phyloP scores from a whole-genome alignment of 2,113 vertebrate genomes.

The Ageneiosus marmoratus region DNA sequence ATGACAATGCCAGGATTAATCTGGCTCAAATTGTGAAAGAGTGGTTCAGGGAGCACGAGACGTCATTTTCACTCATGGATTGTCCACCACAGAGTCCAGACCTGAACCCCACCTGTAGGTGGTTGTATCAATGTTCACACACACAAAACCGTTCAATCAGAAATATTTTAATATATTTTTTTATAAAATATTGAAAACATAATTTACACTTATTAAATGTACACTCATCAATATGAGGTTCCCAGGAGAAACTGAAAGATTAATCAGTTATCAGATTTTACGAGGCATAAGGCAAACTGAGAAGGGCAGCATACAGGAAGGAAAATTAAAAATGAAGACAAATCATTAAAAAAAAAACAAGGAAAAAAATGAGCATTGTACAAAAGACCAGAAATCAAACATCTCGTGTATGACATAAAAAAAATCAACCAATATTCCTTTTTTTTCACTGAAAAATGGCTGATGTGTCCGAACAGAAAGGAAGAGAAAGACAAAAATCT shows the following conservation, averaged over 20 bases:
- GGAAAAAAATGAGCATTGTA: constrained; percentile 38
- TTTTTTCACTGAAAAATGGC: constrained; percentile 11
- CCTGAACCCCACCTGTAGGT: too few relatives aligned
- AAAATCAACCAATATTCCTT: constrained; percentile 29
- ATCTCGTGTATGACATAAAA: constrained; percentile 16
- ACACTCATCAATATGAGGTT: constrained; percentile 78
- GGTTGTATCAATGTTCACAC: background rate
- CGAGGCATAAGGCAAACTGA: constrained; percentile 43
- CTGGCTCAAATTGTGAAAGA: too few relatives aligned
- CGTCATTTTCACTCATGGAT: too few relatives aligned
- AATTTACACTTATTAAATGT: constrained; percentile 82
- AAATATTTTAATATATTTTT: constrained; percentile 70
- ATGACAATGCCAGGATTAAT: too few relatives aligned
- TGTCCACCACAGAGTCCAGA: too few relatives aligned
- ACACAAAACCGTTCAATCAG: constrained; percentile 55
- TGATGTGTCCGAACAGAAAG: background rate
- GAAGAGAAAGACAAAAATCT: background rate
- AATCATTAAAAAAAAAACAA: constrained; percentile 12
- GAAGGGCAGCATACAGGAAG: constrained; percentile 4
- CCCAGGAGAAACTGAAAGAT: constrained; percentile 67
- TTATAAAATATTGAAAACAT: constrained; percentile 83
- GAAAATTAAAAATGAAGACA: background rate
- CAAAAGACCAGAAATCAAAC: constrained; percentile 49
- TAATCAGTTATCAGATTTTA: constrained; percentile 45
- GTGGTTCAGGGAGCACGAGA: too few relatives aligned